Percentiles rank a stretch among this genome's conserved stretches.
Evolutionary conservation across 2,797 vertebrate genomes (phyloP).

Genomic region (Typhlichthys subterraneus): DNA sequence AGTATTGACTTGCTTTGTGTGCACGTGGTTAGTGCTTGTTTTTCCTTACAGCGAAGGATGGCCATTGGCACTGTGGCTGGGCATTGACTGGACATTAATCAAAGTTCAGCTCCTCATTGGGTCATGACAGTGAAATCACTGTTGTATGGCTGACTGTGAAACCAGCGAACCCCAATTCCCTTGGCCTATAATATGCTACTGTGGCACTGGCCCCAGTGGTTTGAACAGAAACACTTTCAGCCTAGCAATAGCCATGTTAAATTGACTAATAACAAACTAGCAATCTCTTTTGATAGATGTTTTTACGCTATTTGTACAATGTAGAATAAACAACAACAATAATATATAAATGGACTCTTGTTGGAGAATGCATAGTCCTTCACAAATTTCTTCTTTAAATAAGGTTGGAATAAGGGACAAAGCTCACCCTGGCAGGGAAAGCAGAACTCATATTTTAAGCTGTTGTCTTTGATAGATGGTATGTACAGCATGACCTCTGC

Average conservation of each 20-base stretch:
- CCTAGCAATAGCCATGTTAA: constrained; percentile 46
- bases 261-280: constrained; percentile 44
- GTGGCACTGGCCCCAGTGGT: constrained; percentile 7
- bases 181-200: constrained; percentile 28
- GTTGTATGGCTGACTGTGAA: constrained; percentile 18
- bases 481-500: constrained; percentile 13
- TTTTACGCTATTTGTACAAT: constrained; percentile 44
- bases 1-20: background rate
- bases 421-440: constrained; percentile 40
- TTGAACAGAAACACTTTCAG: constrained; percentile 23
- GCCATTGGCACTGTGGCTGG: background rate
- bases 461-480: constrained; percentile 52
- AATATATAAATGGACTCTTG: too few relatives aligned
- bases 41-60: background rate
- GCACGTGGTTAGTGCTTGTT: constrained; percentile 4
- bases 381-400: constrained; percentile 33
- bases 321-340: background rate
- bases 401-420: constrained; percentile 47
- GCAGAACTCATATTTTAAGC: constrained; percentile 57
- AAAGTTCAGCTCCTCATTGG: constrained; percentile 1
- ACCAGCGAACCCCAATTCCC: constrained; percentile 33
- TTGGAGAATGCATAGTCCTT: constrained; percentile 8
- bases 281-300: constrained; percentile 26
- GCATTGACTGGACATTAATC: constrained; percentile 19
- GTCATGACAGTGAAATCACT: constrained; percentile 23